Conservation (phyloP, 2,113 vertebrate genomes). For the Leuciscus idus region DNA sequence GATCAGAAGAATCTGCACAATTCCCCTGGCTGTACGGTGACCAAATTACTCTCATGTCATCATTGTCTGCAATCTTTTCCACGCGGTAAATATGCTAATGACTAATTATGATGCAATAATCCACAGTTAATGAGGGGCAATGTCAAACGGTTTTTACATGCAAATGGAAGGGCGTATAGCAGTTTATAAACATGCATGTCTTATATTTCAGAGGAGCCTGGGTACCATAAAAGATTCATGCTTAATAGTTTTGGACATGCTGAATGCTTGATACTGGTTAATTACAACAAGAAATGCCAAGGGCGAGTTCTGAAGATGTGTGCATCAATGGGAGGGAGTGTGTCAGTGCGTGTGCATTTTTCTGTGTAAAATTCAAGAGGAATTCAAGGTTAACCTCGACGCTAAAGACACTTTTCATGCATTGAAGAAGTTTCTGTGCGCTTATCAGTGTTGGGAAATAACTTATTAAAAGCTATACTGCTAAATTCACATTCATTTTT, state of each 20-base stretch:
- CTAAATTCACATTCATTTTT: background rate
- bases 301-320: conserved; percentile 6
- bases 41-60: conserved; percentile 14
- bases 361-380: background rate
- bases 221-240: conserved; percentile 28
- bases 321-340: background rate
- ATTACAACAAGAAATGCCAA: conserved; percentile 35
- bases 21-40: conserved; percentile 3
- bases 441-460: background rate
- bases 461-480: background rate
- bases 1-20: conserved; percentile 11
- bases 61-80: conserved; percentile 20
- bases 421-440: background rate
- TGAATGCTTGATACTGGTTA: conserved; percentile 8
- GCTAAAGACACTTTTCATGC: background rate
- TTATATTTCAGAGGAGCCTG: conserved; percentile 1
- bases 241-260: conserved; percentile 28
- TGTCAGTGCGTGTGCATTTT: background rate
- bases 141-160: conserved; percentile 15
- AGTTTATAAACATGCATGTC: background rate
- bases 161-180: background rate
- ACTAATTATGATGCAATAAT: conserved; percentile 39
- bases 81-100: conserved; percentile 50
- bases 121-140: conserved; percentile 31
- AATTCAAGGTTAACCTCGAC: background rate